These are phyloP conservation scores for Peromyscus eremicus DNA, from an alignment of 2,797 vertebrate species.

Conservation along the genomic window DNA sequence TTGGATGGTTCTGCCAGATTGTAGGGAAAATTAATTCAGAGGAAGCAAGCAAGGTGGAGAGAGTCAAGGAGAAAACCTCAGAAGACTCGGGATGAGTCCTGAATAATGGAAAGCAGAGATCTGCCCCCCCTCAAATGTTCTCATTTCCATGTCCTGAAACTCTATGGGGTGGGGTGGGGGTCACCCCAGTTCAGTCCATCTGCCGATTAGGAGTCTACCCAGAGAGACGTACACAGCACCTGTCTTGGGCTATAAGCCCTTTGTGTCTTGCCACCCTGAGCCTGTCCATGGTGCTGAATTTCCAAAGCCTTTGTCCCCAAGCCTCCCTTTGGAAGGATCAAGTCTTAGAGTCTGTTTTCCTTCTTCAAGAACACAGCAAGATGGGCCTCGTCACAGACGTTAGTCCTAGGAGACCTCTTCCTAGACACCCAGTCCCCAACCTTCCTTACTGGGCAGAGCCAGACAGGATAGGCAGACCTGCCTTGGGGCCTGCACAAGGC, in stretches of 20 bases:
- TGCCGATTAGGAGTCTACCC: not conserved
- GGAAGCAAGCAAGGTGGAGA: conserved; percentile 60
- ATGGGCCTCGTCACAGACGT: not conserved
- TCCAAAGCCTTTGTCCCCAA: not conserved
- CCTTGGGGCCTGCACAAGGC: not conserved
- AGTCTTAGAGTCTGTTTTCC: not conserved
- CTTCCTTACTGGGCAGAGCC: not conserved
- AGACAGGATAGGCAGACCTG: not conserved
- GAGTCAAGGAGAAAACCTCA: conserved; percentile 59
- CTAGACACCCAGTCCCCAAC: not conserved
- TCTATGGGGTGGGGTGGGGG: not conserved
- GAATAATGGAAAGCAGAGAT: conserved; percentile 24
- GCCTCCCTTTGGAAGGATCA: not conserved
- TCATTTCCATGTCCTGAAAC: not conserved
- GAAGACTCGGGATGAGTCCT: not conserved
- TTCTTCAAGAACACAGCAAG: not conserved
- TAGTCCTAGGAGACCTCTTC: not conserved
- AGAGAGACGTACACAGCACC: not conserved
- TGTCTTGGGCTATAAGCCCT: not conserved
- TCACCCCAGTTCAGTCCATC: not conserved
- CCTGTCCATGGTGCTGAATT: conserved; percentile 69
- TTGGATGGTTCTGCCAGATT: conserved; percentile 53
- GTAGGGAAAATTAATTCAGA: conserved; percentile 66
- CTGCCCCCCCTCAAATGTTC: not conserved
- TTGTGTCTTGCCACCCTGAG: accelerated